Base-by-base conservation (phyloP, 2,797 vertebrate genomes). In the Malacoctenus gilli region DNA sequence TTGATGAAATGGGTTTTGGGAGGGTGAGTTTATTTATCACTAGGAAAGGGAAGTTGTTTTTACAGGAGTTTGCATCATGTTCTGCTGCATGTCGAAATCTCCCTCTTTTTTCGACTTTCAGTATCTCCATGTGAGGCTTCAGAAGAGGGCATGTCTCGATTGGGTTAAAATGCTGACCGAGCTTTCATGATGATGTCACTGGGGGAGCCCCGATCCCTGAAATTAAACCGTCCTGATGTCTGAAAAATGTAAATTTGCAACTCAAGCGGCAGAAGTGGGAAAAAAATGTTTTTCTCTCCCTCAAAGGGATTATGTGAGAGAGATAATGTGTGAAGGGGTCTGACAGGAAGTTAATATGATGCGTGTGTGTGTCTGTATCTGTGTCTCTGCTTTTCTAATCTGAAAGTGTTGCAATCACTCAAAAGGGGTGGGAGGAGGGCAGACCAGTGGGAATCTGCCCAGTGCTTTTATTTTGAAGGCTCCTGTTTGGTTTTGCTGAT, bases 231-330 rank as follows among this genome's bases (percentile, higher is more conserved):
- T 50, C 13, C 43, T 63, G 71, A 62, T 15, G 20, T 61, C 43
- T 79, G 44, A 47, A 75, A n/a, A 74, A 81, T 77, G 72, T 60
- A 76, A 52, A 80, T 67, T 30, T 52, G n/a, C 30, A 47, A 54
- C 59, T 52, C 28, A 32, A 68, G 59, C 69, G 70, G 43, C 72
- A 68, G 65, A 69, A 59, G 59, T 55, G 56, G 66, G 47, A 68
- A 47, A 46, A 66, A 48, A 52, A 16, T 52, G 32, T 59, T 80
- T n/a, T 55, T 40, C 31, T 46, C 39, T 28, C n/a, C 49, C 56
- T 61, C 57, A 50, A 31, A 63, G 59, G 70, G 70, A 71, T 80
- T 75, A 60, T 10, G 7, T 56, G 53, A 37, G 25, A 31, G 46
- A 46, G 68, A 77, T 77, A 57, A 59, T 39, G 11, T 32, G 20